phyloP scores from a whole-genome alignment of 2,797 vertebrate genomes.

The Linurgus olivaceus region DNA sequence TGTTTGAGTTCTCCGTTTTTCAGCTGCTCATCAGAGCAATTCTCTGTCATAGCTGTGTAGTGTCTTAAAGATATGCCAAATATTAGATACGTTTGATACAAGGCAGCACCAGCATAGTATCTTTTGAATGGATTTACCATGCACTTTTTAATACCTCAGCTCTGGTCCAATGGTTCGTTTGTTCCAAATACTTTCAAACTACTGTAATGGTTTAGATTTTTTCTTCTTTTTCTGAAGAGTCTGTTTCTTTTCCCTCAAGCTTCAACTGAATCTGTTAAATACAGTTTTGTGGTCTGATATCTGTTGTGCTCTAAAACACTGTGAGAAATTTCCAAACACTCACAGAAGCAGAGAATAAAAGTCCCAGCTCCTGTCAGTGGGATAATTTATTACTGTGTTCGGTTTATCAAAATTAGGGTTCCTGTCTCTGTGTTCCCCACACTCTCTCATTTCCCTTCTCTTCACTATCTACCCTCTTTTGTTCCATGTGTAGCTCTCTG shows the following conservation, averaged over 20 bases:
- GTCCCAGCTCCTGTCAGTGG: neutral
- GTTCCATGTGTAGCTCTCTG: neutral
- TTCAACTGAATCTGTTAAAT: neutral
- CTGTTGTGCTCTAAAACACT: neutral
- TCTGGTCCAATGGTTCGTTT: neutral
- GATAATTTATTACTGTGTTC: neutral
- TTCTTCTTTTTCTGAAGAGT: neutral
- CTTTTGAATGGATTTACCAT: neutral
- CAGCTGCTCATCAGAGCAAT: neutral
- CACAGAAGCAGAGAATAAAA: neutral
- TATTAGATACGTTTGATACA: neutral
- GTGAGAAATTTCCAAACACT: neutral
- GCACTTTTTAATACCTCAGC: neutral
- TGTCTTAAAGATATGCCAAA: neutral
- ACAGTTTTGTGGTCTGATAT: neutral
- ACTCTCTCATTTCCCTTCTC: neutral
- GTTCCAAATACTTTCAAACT: neutral
- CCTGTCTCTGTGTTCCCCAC: neutral
- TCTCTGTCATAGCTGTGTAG: neutral
- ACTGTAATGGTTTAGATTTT: neutral
- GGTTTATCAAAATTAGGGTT: neutral
- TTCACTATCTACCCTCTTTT: neutral
- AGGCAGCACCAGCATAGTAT: neutral
- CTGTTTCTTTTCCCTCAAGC: neutral
- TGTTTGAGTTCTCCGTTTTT: neutral